These are phyloP conservation scores for Malurus leucopterus DNA, from an alignment of 2,797 vertebrate genomes.

Conservation along the genomic window DNA sequence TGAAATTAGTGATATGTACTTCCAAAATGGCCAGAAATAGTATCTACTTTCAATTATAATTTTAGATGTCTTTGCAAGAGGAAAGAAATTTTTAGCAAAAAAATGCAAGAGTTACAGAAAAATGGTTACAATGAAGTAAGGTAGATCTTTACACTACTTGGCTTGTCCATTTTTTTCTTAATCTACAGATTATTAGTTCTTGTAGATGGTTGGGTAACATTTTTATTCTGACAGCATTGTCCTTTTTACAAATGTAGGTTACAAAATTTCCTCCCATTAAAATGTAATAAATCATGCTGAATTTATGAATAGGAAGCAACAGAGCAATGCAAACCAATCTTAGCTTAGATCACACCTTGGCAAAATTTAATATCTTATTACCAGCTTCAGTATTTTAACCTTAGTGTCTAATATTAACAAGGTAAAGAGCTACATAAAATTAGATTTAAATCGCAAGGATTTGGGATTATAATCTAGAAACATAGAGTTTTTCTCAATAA, in stretches of 20 bases:
- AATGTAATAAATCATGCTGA: not conserved
- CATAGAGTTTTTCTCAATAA: not conserved
- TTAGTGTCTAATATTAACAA: not conserved
- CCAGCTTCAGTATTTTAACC: not conserved
- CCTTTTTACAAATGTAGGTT: not conserved
- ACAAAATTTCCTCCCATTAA: not conserved
- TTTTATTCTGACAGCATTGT: not conserved
- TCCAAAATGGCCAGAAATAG: not conserved
- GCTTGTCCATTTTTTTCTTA: not conserved
- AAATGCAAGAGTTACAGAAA: not conserved
- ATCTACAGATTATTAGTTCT: not conserved
- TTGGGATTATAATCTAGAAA: not conserved
- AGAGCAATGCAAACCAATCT: not conserved
- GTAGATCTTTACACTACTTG: not conserved
- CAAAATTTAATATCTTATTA: not conserved
- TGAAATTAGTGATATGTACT: not conserved
- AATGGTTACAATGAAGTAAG: not conserved
- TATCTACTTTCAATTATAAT: not conserved
- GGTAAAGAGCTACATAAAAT: not conserved
- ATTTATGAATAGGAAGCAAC: not conserved
- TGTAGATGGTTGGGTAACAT: not conserved
- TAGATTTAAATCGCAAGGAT: not conserved
- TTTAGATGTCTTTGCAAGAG: not conserved
- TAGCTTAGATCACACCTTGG: not conserved
- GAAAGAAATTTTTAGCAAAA: not conserved